These are phyloP conservation scores for Agraylea sexmaculata DNA, from an alignment of 1,140 invertebrate species.

Conservation along the genomic window DNA sequence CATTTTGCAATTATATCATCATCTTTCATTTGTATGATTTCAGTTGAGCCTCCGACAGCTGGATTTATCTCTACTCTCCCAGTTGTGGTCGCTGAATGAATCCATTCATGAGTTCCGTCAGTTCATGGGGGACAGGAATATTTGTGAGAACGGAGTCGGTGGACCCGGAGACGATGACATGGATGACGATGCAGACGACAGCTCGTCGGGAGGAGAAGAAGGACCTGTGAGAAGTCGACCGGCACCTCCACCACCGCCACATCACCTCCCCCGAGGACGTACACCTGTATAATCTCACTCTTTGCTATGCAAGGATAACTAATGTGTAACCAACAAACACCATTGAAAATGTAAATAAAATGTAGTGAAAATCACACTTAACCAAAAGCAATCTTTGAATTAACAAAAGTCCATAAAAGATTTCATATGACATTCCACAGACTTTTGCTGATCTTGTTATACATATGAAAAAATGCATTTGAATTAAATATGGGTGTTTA, in stretches of 20 bases:
- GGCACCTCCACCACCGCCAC: constrained; percentile 7
- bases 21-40: constrained; percentile 27
- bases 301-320: too few relatives aligned
- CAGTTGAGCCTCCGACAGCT: constrained; percentile 73
- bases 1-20: constrained; percentile 6
- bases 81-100: constrained; percentile 79
- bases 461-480: too few relatives aligned
- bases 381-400: too few relatives aligned
- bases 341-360: too few relatives aligned
- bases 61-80: constrained; percentile 72
- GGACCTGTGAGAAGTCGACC: too few relatives aligned
- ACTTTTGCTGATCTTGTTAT: too few relatives aligned
- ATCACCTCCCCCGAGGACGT: constrained; percentile 8
- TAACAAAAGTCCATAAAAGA: too few relatives aligned
- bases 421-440: too few relatives aligned
- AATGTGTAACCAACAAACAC: too few relatives aligned
- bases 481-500: too few relatives aligned
- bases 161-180: constrained; percentile 8
- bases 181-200: constrained; percentile 18
- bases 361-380: too few relatives aligned
- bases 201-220: constrained; percentile 18
- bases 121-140: constrained; percentile 30
- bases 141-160: not conserved
- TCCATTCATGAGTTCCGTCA: constrained; percentile 74
- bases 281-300: constrained; percentile 17